Percentiles rank a stretch among this genome's conserved stretches.
Evolutionary conservation across 2,797 vertebrate species (phyloP).

Genomic region (Helostoma temminkii): DNA sequence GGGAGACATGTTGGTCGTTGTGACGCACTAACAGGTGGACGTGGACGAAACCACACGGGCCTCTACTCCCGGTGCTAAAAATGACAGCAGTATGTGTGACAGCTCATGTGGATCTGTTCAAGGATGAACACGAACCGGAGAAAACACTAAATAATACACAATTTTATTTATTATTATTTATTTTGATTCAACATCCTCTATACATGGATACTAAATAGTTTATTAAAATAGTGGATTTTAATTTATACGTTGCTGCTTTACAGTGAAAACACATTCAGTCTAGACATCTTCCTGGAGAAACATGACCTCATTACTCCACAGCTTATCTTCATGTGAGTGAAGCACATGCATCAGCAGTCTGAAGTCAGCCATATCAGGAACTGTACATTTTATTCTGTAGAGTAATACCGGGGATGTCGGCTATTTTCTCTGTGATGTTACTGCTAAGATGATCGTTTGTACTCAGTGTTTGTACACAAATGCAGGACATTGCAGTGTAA

Average conservation of each 20-base stretch:
- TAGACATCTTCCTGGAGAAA: conserved; percentile 62
- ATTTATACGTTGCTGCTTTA: conserved; percentile 50
- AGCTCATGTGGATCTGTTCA: conserved; percentile 2
- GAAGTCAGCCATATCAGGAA: neutral
- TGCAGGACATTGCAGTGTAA: conserved; percentile 9
- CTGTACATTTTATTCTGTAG: neutral
- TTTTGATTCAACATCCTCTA: too few relatives aligned
- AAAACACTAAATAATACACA: neutral
- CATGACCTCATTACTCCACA: conserved; percentile 37
- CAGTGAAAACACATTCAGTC: conserved; percentile 60
- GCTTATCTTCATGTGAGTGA: conserved; percentile 4
- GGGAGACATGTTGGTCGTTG: conserved; percentile 46
- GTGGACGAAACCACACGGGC: conserved; percentile 35
- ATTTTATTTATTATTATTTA: neutral
- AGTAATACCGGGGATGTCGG: neutral
- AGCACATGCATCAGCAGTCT: conserved; percentile 2
- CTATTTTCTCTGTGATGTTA: conserved; percentile 17
- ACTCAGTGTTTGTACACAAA: neutral
- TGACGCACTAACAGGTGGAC: conserved; percentile 59
- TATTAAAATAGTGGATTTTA: too few relatives aligned
- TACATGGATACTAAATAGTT: too few relatives aligned
- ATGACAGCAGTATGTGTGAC: conserved; percentile 51
- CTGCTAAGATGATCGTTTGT: neutral
- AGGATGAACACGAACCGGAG: neutral
- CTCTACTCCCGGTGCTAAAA: conserved; percentile 64